A percentile compares a stretch with the other conserved stretches of the same genome.
Evolutionary conservation across 2,113 vertebrate genomes (phyloP).

Genomic region (Rhinolophus sinicus): DNA sequence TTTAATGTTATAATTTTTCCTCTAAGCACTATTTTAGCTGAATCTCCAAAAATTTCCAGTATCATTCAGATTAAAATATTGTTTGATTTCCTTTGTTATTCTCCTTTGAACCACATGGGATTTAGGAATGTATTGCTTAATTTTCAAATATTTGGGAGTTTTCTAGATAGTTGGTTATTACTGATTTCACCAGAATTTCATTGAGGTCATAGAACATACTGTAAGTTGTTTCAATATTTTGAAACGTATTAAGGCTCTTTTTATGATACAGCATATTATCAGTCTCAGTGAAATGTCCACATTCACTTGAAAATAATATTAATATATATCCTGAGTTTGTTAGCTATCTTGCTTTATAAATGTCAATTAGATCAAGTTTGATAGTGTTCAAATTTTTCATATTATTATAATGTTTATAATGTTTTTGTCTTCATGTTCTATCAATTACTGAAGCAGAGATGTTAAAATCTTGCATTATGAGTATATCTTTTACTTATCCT

Average conservation of each 20-base stretch:
- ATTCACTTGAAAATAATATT: neutral
- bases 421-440: neutral
- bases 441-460: neutral
- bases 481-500: neutral
- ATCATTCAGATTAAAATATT: neutral
- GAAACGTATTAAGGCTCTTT: no score
- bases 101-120: neutral
- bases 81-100: neutral
- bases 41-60: neutral
- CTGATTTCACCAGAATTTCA: neutral
- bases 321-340: neutral
- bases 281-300: neutral
- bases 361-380: neutral
- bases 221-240: no score
- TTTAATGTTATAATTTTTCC: neutral
- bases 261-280: no score
- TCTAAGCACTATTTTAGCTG: neutral
- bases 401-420: neutral
- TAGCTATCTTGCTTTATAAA: neutral
- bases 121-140: neutral
- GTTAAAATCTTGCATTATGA: neutral
- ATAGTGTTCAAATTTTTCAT: neutral
- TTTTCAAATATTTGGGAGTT: neutral
- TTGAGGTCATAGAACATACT: no score
- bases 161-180: neutral